These are phyloP conservation scores for Byasa hedistus DNA, from an alignment of 2,888 invertebrate species.

Conservation along the genomic window DNA sequence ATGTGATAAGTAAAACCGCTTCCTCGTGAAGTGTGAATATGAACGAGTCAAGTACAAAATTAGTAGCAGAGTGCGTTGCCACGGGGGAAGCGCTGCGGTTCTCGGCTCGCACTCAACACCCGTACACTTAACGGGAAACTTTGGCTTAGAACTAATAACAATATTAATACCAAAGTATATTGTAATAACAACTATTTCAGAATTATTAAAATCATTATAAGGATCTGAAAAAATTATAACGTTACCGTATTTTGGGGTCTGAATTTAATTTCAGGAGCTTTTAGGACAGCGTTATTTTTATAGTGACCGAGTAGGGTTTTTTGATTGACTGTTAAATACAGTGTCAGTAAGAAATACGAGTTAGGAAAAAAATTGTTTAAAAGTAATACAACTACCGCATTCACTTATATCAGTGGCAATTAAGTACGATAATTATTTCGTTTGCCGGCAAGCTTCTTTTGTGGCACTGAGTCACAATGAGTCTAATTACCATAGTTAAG, in stretches of 20 bases:
- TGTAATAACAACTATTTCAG: background rate
- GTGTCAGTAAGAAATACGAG: too few relatives aligned
- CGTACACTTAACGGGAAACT: slow-evolving; percentile 21
- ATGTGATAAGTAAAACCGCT: slow-evolving; percentile 6
- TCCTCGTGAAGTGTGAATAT: slow-evolving; percentile 15
- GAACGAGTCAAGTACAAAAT: slow-evolving; percentile 18
- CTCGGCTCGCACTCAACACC: background rate
- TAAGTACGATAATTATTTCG: slow-evolving; percentile 10
- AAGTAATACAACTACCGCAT: background rate
- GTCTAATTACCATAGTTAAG: slow-evolving; percentile 10
- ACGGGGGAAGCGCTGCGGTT: slow-evolving; percentile 17
- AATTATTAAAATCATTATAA: background rate
- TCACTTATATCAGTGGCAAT: background rate
- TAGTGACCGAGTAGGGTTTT: background rate
- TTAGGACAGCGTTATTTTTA: background rate
- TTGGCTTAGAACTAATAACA: background rate
- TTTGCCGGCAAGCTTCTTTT: slow-evolving; percentile 8
- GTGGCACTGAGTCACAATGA: slow-evolving; percentile 8
- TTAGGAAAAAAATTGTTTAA: background rate
- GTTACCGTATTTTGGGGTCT: background rate
- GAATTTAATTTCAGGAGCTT: background rate
- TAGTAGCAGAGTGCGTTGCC: slow-evolving; percentile 20
- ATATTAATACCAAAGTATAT: background rate
- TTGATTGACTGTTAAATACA: too few relatives aligned
- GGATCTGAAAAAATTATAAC: background rate